These are phyloP conservation scores for Armadillidium nasatum DNA, from an alignment of 1,140 invertebrate species.

Conservation along the genomic window DNA sequence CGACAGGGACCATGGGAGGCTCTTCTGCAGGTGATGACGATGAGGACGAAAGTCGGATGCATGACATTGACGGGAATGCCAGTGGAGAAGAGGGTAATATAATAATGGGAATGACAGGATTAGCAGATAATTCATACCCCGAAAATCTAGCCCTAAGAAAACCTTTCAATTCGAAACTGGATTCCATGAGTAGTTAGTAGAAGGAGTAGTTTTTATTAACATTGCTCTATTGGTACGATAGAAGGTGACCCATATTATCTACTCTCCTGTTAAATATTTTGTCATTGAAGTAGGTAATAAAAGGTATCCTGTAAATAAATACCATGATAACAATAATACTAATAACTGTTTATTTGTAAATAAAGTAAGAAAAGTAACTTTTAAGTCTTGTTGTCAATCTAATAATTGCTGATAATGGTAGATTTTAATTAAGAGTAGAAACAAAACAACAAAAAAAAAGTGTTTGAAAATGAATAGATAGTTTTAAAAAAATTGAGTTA, in stretches of 20 bases:
- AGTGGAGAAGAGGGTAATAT: background rate
- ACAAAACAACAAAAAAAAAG: too few relatives aligned
- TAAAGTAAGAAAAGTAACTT: too few relatives aligned
- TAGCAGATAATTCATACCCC: background rate
- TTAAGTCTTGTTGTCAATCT: too few relatives aligned
- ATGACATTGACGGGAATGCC: background rate
- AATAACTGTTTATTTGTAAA: too few relatives aligned
- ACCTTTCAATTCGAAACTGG: background rate
- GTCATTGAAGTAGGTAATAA: too few relatives aligned
- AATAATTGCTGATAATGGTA: too few relatives aligned
- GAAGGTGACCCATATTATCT: background rate
- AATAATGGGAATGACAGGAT: background rate
- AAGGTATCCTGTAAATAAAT: too few relatives aligned
- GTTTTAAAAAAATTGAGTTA: too few relatives aligned
- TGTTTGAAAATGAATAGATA: too few relatives aligned
- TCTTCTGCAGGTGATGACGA: background rate
- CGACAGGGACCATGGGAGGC: conserved; percentile 8
- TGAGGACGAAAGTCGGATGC: background rate
- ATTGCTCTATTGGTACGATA: background rate
- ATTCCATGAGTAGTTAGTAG: background rate
- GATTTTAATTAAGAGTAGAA: too few relatives aligned
- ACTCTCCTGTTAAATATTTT: too few relatives aligned
- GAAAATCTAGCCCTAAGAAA: background rate
- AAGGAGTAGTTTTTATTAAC: background rate
- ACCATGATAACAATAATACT: too few relatives aligned